Base-by-base conservation (phyloP, 2,797 vertebrate species). In the Bradypus variegatus region DNA sequence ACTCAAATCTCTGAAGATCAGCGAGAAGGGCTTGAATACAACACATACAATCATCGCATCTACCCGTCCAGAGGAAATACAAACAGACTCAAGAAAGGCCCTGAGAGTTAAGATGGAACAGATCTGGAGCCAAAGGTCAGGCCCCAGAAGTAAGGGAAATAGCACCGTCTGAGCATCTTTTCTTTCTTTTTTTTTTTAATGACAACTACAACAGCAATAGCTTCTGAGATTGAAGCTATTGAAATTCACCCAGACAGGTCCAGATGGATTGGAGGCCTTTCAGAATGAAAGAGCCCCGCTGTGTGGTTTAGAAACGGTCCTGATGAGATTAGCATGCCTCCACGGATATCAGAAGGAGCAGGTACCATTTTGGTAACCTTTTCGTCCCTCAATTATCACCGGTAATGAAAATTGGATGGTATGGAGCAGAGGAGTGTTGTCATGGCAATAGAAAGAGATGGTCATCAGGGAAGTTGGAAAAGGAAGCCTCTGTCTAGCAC, bases 1-100 rank as follows among this genome's bases (percentile, higher is more conserved):
- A 75, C 90, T 93, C 48, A 75, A 67, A 80, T 95, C 85, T 95
- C 93, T 90, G 69, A 86, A 92, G 84, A 89, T 86, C 75, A 92
- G 72, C 5, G 67, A 85, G 53, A 83, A 91, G 77, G 38, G 67
- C 36, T 67, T 18, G 50, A 86, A 45, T 55, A 53, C 29, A 3
- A 62, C 55, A 27, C 11, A 64, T 27, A 79, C 3, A 23, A 27
- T 69, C n/a, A 1, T 41, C 14, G 4, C 29, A 23, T 69, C 77
- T 79, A 88, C 55, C 82, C 50, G 33, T 31, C 48, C 70, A 16
- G 65, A 92, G 62, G 50, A 91, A 88, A 85, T 58, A 53, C 65
- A 94, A 75, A 87, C 53, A 91, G 65, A 38, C 38, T 80, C 41
- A 29, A 53, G 69, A 87, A 94, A 82, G 90, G 55, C 70, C 83